phyloP scores from a whole-genome alignment of 2,888 invertebrate genomes.

The Papilio demoleus region DNA sequence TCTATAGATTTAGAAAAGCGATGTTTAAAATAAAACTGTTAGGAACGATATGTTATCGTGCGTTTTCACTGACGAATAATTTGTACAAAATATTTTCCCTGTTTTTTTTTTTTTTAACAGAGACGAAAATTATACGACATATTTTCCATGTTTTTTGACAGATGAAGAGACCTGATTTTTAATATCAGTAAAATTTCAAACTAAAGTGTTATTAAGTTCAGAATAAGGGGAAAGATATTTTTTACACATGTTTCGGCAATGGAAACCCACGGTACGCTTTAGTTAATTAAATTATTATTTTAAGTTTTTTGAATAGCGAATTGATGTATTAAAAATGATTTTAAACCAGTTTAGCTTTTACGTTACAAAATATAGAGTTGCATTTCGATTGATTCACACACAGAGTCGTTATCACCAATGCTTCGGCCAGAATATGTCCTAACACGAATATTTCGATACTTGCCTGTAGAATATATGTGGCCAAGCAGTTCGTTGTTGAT shows the following conservation, averaged over 20 bases:
- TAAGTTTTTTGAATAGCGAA: neutral
- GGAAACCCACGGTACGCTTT: neutral
- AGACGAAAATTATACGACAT: too few species aligned
- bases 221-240: too few species aligned
- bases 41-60: neutral
- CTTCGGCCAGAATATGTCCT: too few species aligned
- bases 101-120: too few species aligned
- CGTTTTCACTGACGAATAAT: neutral
- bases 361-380: neutral
- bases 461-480: too few species aligned
- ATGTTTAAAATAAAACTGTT: neutral
- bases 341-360: constrained; percentile 16
- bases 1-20: constrained; percentile 4
- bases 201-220: too few species aligned
- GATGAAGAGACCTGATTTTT: too few species aligned
- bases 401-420: too few species aligned
- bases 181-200: too few species aligned
- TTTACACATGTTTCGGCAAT: neutral
- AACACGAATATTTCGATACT: too few species aligned
- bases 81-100: neutral
- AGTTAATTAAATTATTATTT: neutral
- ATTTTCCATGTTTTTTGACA: too few species aligned
- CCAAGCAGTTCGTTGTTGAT: too few species aligned
- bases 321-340: neutral
- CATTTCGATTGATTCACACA: constrained; percentile 3